Evolutionary conservation across 2,797 vertebrate species (phyloP).

Genomic region (Perodicticus potto): DNA sequence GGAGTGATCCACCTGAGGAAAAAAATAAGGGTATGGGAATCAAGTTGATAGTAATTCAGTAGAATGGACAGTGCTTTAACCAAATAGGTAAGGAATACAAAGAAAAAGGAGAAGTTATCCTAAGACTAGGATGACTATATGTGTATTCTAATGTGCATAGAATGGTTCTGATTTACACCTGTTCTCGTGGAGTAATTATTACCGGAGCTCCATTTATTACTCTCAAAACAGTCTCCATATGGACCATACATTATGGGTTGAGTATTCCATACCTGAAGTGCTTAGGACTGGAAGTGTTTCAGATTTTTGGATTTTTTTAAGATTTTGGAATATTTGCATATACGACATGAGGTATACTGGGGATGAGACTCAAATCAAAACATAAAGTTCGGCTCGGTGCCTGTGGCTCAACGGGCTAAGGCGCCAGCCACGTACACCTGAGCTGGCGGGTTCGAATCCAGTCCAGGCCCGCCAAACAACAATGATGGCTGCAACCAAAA

Average conservation of each 20-base stretch:
- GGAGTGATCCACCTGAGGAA: not conserved
- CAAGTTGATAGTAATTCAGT: not conserved
- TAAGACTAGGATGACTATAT: not conserved
- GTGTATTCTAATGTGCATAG: not conserved
- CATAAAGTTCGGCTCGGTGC: too few species aligned
- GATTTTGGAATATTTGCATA: not conserved
- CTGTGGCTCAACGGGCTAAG: too few species aligned
- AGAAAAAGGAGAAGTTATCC: conserved; percentile 9
- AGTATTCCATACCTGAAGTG: not conserved
- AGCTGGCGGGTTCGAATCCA: too few species aligned
- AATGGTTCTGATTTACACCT: not conserved
- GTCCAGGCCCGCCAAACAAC: too few species aligned
- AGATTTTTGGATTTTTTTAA: not conserved
- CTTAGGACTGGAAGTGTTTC: not conserved
- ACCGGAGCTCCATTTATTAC: conserved; percentile 27
- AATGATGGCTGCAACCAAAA: too few species aligned
- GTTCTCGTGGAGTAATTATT: conserved; percentile 22
- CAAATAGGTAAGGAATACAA: not conserved
- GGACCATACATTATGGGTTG: not conserved
- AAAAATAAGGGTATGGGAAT: conserved; percentile 15
- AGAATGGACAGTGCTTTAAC: conserved; percentile 21
- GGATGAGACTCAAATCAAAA: not conserved
- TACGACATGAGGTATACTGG: not conserved
- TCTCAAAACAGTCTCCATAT: not conserved
- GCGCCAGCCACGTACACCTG: too few species aligned